Percentiles rank a stretch among this genome's conserved stretches.
Evolutionary conservation across 2,888 invertebrate species (phyloP).

Genomic region (Myopa tessellatipennis): DNA sequence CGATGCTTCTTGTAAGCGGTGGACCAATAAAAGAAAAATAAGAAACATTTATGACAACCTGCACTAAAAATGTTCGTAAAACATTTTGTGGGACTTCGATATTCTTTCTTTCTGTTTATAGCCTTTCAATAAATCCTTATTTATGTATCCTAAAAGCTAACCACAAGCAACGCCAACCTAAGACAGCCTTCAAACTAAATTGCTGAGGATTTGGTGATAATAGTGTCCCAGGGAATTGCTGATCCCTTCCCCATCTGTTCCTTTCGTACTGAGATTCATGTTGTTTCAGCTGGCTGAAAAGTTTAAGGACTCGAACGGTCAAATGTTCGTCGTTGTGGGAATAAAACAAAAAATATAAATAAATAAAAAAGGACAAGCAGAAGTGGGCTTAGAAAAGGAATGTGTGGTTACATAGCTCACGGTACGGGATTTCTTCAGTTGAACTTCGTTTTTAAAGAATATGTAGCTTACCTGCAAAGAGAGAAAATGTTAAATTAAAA

Average conservation of each 20-base stretch:
- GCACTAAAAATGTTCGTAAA: conserved; percentile 1
- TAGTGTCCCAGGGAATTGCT: conserved; percentile 37
- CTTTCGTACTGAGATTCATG: not conserved
- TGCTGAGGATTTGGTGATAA: conserved; percentile 42
- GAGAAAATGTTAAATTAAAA: not conserved
- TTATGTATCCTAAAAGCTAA: not conserved
- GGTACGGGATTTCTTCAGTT: not conserved
- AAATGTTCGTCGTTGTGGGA: not conserved
- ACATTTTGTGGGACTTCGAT: not conserved
- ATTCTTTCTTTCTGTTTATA: not conserved
- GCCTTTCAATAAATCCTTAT: conserved; percentile 11
- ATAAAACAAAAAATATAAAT: not conserved
- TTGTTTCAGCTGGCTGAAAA: not conserved
- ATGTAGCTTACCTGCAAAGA: conserved; percentile 26
- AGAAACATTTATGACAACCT: too few species aligned
- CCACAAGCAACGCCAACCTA: not conserved
- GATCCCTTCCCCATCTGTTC: not conserved
- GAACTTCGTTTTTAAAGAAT: not conserved
- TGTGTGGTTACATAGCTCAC: not conserved
- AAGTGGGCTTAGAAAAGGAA: not conserved
- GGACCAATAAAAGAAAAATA: too few species aligned
- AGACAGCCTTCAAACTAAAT: conserved; percentile 38
- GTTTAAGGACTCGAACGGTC: not conserved
- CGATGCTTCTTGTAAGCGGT: too few species aligned
- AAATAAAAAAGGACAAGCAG: not conserved